Conservation (phyloP, 2,888 invertebrate genomes). For the Ochropleura leucogaster region DNA sequence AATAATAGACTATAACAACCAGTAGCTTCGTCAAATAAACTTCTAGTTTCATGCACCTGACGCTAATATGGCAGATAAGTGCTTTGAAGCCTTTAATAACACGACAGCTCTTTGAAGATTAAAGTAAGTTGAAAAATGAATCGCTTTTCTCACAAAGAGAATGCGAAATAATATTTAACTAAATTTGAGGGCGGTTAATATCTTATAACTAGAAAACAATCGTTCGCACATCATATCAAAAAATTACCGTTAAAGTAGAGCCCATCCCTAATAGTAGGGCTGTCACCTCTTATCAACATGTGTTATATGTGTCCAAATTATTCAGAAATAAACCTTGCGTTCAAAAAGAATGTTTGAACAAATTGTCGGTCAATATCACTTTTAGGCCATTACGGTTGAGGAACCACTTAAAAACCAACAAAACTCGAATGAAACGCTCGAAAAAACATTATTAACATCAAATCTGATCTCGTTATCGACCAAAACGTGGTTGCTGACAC, state of each 20-base stretch:
- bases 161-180: conserved; percentile 19
- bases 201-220: neutral
- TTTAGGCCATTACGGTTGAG: conserved; percentile 65
- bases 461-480: conserved; percentile 69
- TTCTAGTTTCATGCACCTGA: conserved; percentile 29
- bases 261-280: conserved; percentile 42
- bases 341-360: conserved; percentile 56
- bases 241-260: conserved; percentile 11
- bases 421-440: conserved; percentile 66
- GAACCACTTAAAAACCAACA: conserved; percentile 67
- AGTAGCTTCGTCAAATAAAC: conserved; percentile 2
- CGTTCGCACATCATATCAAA: conserved; percentile 16
- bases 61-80: conserved; percentile 18
- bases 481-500: conserved; percentile 67
- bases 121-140: neutral
- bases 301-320: conserved; percentile 45
- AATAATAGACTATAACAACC: neutral
- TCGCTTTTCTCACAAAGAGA: conserved; percentile 2
- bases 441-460: conserved; percentile 68
- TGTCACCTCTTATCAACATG: conserved; percentile 45
- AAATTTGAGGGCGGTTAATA: conserved; percentile 2
- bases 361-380: conserved; percentile 66
- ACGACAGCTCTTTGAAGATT: conserved; percentile 12
- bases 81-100: conserved; percentile 2
- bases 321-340: conserved; percentile 51